These are phyloP conservation scores for Lymantria dispar DNA, from an alignment of 2,888 invertebrate genomes.

Conservation along the genomic window DNA sequence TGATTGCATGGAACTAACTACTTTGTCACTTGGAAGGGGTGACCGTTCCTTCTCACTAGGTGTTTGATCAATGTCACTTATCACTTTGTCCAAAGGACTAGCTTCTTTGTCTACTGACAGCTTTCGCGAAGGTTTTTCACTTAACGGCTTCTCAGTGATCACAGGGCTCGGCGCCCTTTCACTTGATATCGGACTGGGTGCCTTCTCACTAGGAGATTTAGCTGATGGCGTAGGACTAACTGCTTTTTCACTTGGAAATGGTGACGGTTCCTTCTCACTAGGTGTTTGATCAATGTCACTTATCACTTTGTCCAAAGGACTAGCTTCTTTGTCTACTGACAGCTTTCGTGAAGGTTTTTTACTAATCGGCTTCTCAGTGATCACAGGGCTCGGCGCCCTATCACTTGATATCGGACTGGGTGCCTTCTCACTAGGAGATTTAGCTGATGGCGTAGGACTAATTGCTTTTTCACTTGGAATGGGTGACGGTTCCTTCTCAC, in stretches of 20 bases:
- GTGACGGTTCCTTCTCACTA: not conserved
- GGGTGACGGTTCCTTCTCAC: slow-evolving; percentile 1
- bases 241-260: slow-evolving; percentile 11
- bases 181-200: not conserved
- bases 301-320: too few species aligned
- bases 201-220: slow-evolving; percentile 1
- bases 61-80: too few species aligned
- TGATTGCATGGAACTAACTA: too few species aligned
- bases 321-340: too few species aligned
- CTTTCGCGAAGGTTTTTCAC: too few species aligned
- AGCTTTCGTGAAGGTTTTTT: too few species aligned
- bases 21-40: too few species aligned
- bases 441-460: not conserved
- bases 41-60: too few species aligned
- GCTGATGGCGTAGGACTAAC: slow-evolving; percentile 10
- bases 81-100: too few species aligned
- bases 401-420: not conserved
- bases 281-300: too few species aligned
- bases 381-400: not conserved
- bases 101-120: too few species aligned
- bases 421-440: not conserved
- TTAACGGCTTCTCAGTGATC: slow-evolving; percentile 9
- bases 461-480: slow-evolving; percentile 6
- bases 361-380: not conserved
- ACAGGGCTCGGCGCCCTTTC: slow-evolving; percentile 4